These are phyloP conservation scores for Caiman crocodilus DNA, from an alignment of 2,797 vertebrate species.

Conservation along the genomic window DNA sequence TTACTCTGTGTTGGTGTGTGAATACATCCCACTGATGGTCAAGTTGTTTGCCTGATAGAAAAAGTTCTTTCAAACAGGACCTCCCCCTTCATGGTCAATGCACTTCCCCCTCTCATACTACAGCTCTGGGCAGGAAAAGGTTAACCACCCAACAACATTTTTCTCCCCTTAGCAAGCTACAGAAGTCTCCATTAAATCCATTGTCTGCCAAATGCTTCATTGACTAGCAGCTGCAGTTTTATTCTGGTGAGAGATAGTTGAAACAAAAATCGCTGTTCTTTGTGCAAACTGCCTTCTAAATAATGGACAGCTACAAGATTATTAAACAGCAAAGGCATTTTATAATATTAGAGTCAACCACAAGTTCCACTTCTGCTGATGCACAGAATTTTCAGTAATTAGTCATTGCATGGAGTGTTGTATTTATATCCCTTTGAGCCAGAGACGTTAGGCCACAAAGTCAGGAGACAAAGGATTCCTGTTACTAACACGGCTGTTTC, in stretches of 20 bases:
- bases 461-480: constrained; percentile 81
- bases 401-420: constrained; percentile 80
- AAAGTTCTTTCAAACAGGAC: constrained; percentile 16
- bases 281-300: constrained; percentile 72
- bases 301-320: constrained; percentile 72
- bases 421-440: constrained; percentile 79
- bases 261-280: constrained; percentile 81
- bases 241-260: constrained; percentile 77
- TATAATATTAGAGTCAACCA: constrained; percentile 80
- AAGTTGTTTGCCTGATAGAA: constrained; percentile 64
- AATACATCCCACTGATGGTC: constrained; percentile 71
- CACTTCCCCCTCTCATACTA: constrained; percentile 46
- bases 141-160: constrained; percentile 69
- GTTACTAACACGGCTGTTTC: constrained; percentile 75
- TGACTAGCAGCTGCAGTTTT: constrained; percentile 81
- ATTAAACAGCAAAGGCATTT: constrained; percentile 82
- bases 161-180: constrained; percentile 65
- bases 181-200: constrained; percentile 72
- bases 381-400: constrained; percentile 80
- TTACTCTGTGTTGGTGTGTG: constrained; percentile 69
- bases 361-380: constrained; percentile 85
- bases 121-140: constrained; percentile 69
- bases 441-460: constrained; percentile 84
- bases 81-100: constrained; percentile 52
- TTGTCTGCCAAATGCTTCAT: constrained; percentile 80